These are phyloP conservation scores for Ochotona princeps DNA, from an alignment of 2,113 vertebrate species.

Conservation along the genomic window DNA sequence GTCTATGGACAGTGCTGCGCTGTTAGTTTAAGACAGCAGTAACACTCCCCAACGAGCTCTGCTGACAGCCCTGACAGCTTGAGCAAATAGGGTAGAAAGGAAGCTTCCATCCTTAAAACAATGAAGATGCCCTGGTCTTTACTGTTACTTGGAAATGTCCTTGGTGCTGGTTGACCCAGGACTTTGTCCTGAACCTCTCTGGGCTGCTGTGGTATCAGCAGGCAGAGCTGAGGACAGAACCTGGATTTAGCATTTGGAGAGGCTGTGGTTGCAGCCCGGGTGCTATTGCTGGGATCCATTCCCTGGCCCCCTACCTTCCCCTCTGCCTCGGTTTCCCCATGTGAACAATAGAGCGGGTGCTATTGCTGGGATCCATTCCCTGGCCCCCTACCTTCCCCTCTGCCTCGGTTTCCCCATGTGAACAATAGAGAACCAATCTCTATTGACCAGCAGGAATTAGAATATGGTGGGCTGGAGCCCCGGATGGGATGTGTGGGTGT, in stretches of 20 bases:
- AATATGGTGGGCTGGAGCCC: neutral
- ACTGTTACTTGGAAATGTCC: neutral
- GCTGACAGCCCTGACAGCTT: neutral
- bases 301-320: neutral
- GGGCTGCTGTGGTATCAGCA: neutral
- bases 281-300: neutral
- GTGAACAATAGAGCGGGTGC: neutral
- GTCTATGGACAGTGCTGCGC: neutral
- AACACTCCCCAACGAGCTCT: neutral
- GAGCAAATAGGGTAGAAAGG: neutral
- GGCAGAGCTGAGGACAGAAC: neutral
- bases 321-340: neutral
- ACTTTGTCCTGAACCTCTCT: neutral
- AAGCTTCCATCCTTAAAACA: neutral
- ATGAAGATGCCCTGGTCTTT: neutral
- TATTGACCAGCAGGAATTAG: neutral
- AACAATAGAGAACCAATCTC: neutral
- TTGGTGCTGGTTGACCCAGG: neutral
- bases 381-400: neutral
- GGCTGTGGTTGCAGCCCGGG: neutral
- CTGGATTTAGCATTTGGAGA: neutral
- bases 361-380: neutral
- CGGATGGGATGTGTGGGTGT: neutral
- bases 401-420: constrained; percentile 12
- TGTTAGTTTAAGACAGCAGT: neutral